These are phyloP conservation scores for Polydrusus cervinus DNA, from an alignment of 2,888 invertebrate species.

Conservation along the genomic window DNA sequence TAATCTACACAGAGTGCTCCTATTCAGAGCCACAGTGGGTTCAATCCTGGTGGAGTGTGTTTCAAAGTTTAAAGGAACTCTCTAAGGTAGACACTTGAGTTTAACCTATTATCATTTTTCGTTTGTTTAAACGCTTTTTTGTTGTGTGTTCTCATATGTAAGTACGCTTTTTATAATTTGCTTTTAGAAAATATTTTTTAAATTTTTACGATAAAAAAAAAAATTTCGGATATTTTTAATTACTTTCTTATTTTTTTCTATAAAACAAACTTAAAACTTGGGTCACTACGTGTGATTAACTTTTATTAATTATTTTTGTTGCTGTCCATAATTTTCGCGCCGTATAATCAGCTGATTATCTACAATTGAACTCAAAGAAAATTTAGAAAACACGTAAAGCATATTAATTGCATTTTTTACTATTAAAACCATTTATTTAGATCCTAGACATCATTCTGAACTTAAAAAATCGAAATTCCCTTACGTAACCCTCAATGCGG, in stretches of 20 bases:
- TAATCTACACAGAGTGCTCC: constrained; percentile 64
- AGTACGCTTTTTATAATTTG: constrained; percentile 19
- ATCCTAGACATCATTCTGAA: constrained; percentile 16
- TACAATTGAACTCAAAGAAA: neutral
- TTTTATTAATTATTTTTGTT: neutral
- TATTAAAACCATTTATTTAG: neutral
- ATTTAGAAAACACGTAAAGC: neutral
- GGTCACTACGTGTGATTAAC: neutral
- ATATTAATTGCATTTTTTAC: neutral
- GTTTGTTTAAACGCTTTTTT: constrained; percentile 33
- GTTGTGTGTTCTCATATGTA: constrained; percentile 35
- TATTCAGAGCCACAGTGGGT: constrained; percentile 66
- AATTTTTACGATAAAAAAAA: neutral
- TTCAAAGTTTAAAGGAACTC: constrained; percentile 56
- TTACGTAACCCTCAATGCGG: constrained; percentile 56
- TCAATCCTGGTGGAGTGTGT: constrained; percentile 68
- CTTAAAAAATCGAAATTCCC: constrained; percentile 56
- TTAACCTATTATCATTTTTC: constrained; percentile 30
- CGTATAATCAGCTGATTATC: constrained; percentile 20
- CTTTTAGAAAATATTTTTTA: constrained; percentile 9
- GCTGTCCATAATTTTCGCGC: constrained; percentile 1
- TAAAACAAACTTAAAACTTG: too few species aligned
- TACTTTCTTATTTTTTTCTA: neutral
- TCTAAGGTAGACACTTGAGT: constrained; percentile 48
- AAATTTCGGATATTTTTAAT: neutral